Base-by-base conservation (phyloP, 1,140 invertebrate species). In the Bombus superbus region DNA sequence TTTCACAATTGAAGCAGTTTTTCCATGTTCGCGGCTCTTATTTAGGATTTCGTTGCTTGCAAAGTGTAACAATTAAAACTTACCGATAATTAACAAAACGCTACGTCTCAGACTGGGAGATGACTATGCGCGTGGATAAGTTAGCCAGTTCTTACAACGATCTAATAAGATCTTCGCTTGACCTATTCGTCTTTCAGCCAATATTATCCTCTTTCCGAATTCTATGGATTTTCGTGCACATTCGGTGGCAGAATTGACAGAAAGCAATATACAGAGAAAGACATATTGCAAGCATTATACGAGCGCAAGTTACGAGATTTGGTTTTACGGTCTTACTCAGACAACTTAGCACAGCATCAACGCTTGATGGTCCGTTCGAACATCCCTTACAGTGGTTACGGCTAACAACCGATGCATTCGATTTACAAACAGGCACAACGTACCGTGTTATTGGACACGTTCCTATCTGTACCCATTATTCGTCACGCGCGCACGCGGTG, bases 381-480 rank as follows among this genome's bases (percentile, higher is more conserved):
- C 79, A 42, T 79, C 66, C 84, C 81, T 89, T 71, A 38, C 47
- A 38, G 42, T 42, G 40, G 76, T 83, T 78, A 28, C 71, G 38
- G 35, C 44, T 59, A 47, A 74, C 73, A 64, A 85, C 69, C 86
- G 69, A 73, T 77, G 77, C 66, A 68, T 86, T 81, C 80, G 81
- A 69, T 88, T 83, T 86, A 87, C 89, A 90, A 89, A 90, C 86
- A 64, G 59, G 44, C 57, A 81, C 77, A 53, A 44, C 62, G 77
- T 57, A 89, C 66, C 53, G 82, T 75, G 69, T 81, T 80, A 81
- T 85, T 86, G 81, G 62, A 88, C 89, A 90, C 62, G 59, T 82
- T 81, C 80, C 75, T 79, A 72, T 76, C 83, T 85, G 74, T 90
- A 77, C 78, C 83, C 40, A 81, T 85, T 88, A 88, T 90, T 91